These are phyloP conservation scores for Rhamnusium bicolor DNA, from an alignment of 2,888 invertebrate genomes.

Conservation along the genomic window DNA sequence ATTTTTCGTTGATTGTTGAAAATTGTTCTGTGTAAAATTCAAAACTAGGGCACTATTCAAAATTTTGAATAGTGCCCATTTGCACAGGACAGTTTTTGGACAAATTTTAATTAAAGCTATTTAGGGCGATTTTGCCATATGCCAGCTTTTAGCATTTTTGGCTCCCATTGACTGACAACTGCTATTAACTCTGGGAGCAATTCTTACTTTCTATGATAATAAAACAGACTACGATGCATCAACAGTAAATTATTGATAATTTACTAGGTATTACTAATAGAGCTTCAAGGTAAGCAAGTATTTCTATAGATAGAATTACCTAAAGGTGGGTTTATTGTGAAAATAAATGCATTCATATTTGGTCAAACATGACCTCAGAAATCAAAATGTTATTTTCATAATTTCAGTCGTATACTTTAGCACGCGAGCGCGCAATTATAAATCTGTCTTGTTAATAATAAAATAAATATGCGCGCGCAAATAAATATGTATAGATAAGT, in stretches of 20 bases:
- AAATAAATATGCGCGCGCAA: conserved; percentile 28
- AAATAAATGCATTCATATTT: conserved; percentile 5
- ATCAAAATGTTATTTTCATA: background rate
- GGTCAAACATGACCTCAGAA: background rate
- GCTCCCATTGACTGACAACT: no score
- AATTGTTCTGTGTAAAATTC: no score
- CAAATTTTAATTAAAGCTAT: no score
- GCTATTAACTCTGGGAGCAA: no score
- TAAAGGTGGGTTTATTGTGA: background rate
- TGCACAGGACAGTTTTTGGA: no score
- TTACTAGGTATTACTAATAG: background rate
- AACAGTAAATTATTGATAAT: background rate
- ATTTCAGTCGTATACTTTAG: background rate
- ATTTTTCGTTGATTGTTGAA: no score
- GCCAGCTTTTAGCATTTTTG: no score
- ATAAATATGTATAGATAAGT: conserved; percentile 9
- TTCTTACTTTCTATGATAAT: background rate
- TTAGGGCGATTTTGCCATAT: no score
- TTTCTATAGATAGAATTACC: conserved; percentile 6
- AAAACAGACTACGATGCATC: background rate
- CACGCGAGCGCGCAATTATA: background rate
- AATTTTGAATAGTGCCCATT: no score
- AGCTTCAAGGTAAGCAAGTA: conserved; percentile 26
- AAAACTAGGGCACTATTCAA: no score
- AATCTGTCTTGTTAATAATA: background rate